A percentile compares a stretch with the other conserved stretches of the same genome.
Evolutionary conservation across 1,140 invertebrate genomes (phyloP).

Genomic region (Cataglyphis hispanica): DNA sequence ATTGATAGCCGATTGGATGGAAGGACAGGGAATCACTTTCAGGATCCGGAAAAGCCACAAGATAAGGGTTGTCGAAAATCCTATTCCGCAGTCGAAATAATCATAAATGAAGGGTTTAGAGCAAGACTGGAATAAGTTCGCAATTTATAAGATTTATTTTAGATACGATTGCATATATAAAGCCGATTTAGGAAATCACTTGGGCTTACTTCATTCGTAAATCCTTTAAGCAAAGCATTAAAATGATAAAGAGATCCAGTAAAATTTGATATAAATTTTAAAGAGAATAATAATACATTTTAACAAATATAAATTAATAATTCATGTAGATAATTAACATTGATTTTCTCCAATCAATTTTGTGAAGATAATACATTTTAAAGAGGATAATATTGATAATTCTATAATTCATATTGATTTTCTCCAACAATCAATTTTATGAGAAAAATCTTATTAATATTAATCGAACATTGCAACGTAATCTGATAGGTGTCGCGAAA

Average conservation of each 20-base stretch:
- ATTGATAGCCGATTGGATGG: constrained; percentile 18
- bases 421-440: neutral
- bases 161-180: neutral
- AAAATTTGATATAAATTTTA: neutral
- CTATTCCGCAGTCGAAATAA: neutral
- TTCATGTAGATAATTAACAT: neutral
- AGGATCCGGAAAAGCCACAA: neutral
- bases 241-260: neutral
- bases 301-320: neutral
- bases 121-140: neutral
- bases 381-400: neutral
- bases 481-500: constrained; percentile 35
- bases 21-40: constrained; percentile 13
- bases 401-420: neutral
- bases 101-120: neutral
- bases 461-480: neutral
- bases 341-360: neutral
- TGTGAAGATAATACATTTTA: neutral
- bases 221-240: neutral
- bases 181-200: neutral
- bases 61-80: constrained; percentile 26
- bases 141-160: neutral
- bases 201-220: neutral
- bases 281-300: no score
- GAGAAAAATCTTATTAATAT: neutral